phyloP scores from a whole-genome alignment of 2,113 vertebrate species.

The Scytalopus superciliaris region DNA sequence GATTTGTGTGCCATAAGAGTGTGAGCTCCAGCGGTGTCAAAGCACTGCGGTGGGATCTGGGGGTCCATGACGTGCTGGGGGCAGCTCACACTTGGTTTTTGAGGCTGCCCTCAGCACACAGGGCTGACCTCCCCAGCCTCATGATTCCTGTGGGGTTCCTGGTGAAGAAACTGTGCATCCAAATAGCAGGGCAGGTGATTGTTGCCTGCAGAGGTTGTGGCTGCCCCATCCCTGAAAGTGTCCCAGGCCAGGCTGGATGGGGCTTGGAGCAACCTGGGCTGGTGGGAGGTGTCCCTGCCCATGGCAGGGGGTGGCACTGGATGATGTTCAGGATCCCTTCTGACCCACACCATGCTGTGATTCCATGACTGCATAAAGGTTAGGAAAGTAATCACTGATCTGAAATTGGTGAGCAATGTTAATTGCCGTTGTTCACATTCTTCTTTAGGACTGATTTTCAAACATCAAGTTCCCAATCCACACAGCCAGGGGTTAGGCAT shows the following conservation, averaged over 20 bases:
- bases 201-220: not conserved
- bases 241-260: fast-evolving
- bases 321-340: not conserved
- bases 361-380: not conserved
- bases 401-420: not conserved
- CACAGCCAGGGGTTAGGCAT: not conserved
- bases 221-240: not conserved
- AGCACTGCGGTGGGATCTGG: not conserved
- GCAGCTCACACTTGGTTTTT: not conserved
- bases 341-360: not conserved
- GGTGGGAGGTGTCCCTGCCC: not conserved
- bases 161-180: not conserved
- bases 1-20: not conserved
- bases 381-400: not conserved
- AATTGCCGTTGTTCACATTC: not conserved
- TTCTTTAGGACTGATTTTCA: not conserved
- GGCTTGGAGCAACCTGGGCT: fast-evolving
- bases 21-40: not conserved
- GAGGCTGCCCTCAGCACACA: not conserved
- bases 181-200: not conserved
- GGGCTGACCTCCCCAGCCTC: not conserved
- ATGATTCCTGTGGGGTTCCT: not conserved
- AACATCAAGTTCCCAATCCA: not conserved
- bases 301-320: not conserved
- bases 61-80: fast-evolving